Conservation (phyloP, 2,888 invertebrate genomes). For the Syritta pipiens region DNA sequence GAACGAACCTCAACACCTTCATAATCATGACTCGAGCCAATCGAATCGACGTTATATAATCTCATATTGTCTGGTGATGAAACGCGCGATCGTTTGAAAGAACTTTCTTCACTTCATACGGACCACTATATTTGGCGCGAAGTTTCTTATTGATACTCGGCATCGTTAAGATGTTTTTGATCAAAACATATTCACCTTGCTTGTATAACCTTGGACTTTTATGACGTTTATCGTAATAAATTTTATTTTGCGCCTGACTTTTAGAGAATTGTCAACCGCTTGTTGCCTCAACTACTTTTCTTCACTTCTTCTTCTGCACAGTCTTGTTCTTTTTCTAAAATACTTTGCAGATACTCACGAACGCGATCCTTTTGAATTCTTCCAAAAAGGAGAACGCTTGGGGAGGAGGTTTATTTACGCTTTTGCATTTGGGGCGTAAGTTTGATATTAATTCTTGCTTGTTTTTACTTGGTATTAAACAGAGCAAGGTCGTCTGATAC, state of each 20-base stretch:
- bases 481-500: too few species aligned
- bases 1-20: background rate
- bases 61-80: background rate
- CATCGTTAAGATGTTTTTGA: constrained; percentile 68
- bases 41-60: background rate
- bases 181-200: constrained; percentile 70
- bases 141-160: constrained; percentile 70
- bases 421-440: too few species aligned
- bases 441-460: too few species aligned
- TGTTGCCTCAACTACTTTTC: constrained; percentile 18
- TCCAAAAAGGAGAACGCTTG: constrained; percentile 71
- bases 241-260: constrained; percentile 29
- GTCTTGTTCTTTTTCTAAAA: background rate
- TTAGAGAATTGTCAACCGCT: constrained; percentile 52
- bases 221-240: constrained; percentile 20
- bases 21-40: background rate
- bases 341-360: constrained; percentile 26
- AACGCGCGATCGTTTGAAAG: constrained; percentile 65
- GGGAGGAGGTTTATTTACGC: too few species aligned
- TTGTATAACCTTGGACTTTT: background rate
- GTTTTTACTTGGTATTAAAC: too few species aligned
- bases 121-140: constrained; percentile 71
- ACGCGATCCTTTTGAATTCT: constrained; percentile 45
- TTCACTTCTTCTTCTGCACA: constrained; percentile 2
- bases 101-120: constrained; percentile 70